Evolutionary conservation across 2,113 vertebrate species (phyloP).

Genomic region (Corapipo altera): DNA sequence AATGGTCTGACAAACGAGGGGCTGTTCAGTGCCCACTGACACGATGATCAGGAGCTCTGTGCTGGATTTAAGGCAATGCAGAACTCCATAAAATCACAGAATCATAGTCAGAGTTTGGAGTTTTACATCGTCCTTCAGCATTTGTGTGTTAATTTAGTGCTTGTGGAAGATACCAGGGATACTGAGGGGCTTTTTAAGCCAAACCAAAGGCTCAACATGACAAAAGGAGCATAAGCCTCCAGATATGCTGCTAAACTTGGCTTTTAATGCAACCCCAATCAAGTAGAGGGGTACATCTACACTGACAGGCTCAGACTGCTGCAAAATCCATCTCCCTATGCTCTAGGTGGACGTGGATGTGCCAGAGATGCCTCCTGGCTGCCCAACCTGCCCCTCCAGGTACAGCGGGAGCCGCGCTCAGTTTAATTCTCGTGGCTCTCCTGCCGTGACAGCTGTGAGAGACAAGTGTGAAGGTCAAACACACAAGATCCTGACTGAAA

Average conservation of each 20-base stretch:
- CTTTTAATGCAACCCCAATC: fast-evolving
- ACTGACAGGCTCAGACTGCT: fast-evolving
- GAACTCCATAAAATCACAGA: background rate
- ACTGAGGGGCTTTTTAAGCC: background rate
- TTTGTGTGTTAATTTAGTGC: background rate
- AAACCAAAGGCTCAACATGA: background rate
- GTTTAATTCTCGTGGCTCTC: background rate
- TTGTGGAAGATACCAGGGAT: background rate
- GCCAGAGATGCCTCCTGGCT: background rate
- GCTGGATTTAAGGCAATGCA: background rate
- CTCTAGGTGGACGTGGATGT: background rate
- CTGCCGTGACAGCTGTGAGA: background rate
- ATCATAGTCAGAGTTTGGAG: background rate
- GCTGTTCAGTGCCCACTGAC: background rate
- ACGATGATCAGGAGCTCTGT: background rate
- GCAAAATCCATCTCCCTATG: background rate
- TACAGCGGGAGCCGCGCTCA: fast-evolving
- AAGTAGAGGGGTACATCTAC: background rate
- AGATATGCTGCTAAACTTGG: background rate
- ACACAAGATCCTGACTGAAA: background rate
- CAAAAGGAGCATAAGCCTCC: background rate
- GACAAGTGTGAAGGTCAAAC: background rate
- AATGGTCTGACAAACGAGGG: background rate
- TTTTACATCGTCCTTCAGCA: background rate
- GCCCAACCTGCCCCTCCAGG: background rate